Evolutionary conservation across 1,140 invertebrate species (phyloP), one percentile per base, ranked within the genome.

Genomic region (Riptortus pedestris): DNA sequence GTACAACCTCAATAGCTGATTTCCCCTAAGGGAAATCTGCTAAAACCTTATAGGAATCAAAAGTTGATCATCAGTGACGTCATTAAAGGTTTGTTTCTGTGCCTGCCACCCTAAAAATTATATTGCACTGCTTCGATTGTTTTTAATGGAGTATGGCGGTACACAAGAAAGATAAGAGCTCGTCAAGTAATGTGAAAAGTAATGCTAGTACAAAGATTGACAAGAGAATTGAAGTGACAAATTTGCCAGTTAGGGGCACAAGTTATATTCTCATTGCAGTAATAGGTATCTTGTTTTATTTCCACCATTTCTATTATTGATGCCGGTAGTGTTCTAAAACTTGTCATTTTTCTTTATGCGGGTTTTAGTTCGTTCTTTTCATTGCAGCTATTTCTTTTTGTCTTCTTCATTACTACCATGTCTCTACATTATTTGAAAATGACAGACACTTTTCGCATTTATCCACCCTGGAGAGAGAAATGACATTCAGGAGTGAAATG

Each of bases 401-500:
- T n/a, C 60, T 71, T 47, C 65, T 82, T 12, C 82, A 84, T 71
- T 77, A 77, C 59, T 79, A 78, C 71, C 85, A 90, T 77, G 82
- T 89, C 1, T 81, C 82, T 20, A 80, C 79, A 16, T 74, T 91
- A 65, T 90, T 90, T 77, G 88, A 91, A 77, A 89, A 87, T 76
- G 83, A 87, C 70, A 76, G 81, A 9, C 85, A 88, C 73, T 92
- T 91, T 75, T 87, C 86, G n/a, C 85, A 90, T 74, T 74, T 92
- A 27, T 90, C 87, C 0, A 83, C 85, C 14, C 72, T 91, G 66
- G 89, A 92, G 70, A 77, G 88, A 69, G 88, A 91, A 75, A 85
- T 92, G 81, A 83, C 86, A 12, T 84, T 91, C 68, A 76, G 86
- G 27, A 87, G 88, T 28, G 88, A 91, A 79, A 88, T 88, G 85